These are phyloP conservation scores for Struthidea cinerea DNA, from an alignment of 2,113 vertebrate species.

Conservation along the genomic window DNA sequence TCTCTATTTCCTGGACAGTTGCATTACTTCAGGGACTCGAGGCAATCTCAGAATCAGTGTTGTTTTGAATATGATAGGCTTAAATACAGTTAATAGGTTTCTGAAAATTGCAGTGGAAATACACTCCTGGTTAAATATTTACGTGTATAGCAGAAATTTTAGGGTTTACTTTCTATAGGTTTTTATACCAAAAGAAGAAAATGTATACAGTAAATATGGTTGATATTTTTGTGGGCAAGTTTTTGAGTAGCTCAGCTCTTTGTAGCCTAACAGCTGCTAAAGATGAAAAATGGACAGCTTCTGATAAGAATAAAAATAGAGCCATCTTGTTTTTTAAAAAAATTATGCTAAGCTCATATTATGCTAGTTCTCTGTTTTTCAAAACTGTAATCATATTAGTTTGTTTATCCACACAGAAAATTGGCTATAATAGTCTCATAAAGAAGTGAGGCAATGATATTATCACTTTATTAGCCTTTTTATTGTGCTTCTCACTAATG, in stretches of 20 bases:
- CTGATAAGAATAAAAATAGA: not conserved
- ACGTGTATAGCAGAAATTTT: not conserved
- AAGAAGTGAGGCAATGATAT: constrained; percentile 33
- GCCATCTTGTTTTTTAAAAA: not conserved
- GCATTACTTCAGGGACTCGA: not conserved
- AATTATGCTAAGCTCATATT: not conserved
- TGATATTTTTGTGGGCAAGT: not conserved
- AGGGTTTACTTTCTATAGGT: not conserved
- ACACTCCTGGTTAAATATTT: not conserved
- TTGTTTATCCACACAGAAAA: constrained; percentile 42
- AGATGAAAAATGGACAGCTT: not conserved
- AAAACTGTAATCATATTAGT: constrained; percentile 21
- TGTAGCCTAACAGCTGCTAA: not conserved
- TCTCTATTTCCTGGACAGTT: not conserved
- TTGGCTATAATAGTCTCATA: constrained; percentile 29
- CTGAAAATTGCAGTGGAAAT: not conserved
- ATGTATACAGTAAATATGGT: not conserved
- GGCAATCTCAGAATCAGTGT: not conserved
- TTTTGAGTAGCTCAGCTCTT: not conserved
- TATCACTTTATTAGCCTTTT: constrained; percentile 38
- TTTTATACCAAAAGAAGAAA: not conserved
- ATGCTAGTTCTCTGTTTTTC: not conserved
- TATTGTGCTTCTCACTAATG: not conserved
- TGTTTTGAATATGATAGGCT: not conserved
- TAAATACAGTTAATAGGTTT: not conserved